phyloP scores from a whole-genome alignment of 2,113 vertebrate species.

The Polypterus bichir region DNA sequence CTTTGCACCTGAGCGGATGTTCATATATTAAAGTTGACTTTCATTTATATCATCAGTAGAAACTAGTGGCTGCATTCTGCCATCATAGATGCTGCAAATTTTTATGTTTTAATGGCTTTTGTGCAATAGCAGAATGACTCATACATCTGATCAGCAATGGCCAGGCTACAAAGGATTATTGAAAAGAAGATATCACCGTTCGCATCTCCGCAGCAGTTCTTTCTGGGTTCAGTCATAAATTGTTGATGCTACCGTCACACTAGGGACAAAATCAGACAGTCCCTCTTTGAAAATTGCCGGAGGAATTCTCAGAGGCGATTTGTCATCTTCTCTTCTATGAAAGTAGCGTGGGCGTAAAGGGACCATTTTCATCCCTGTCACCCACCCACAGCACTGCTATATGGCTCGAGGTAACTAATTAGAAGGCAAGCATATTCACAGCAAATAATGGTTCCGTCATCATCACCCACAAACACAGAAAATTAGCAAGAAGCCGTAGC shows the following conservation, averaged over 20 bases:
- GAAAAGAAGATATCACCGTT: background rate
- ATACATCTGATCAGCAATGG: background rate
- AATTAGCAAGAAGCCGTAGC: background rate
- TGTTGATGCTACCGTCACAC: background rate
- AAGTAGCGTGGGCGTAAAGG: constrained; percentile 12
- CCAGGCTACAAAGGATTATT: background rate
- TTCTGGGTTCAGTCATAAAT: background rate
- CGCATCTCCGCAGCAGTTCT: background rate
- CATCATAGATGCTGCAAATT: no score
- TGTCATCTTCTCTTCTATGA: constrained; percentile 8
- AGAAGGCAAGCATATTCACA: background rate
- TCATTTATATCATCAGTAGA: no score
- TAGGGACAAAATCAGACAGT: background rate
- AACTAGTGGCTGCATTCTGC: no score
- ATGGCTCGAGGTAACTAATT: constrained; percentile 15
- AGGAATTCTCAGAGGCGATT: constrained; percentile 12
- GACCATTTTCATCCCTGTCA: constrained; percentile 11
- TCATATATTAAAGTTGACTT: no score
- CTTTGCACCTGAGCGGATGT: no score
- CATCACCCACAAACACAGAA: background rate
- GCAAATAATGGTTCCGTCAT: constrained; percentile 6
- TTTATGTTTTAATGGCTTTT: background rate
- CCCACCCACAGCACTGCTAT: constrained; percentile 10
- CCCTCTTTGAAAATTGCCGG: background rate
- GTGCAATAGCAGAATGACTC: background rate